These are phyloP conservation scores for Conopomorpha cramerella DNA, from an alignment of 1,140 invertebrate genomes.

Conservation along the genomic window DNA sequence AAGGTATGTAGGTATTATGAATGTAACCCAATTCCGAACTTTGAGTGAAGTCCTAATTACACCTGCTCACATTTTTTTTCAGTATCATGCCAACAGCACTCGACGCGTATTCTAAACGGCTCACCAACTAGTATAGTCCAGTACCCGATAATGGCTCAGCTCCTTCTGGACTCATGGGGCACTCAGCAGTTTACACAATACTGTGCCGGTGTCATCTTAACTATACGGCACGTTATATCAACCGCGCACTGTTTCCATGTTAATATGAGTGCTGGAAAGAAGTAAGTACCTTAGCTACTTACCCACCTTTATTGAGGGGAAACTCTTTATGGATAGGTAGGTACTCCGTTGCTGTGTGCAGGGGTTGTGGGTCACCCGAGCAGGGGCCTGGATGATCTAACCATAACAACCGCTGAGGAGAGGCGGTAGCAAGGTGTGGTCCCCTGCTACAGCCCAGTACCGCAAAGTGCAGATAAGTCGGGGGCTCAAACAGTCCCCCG, in stretches of 20 bases:
- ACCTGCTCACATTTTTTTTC: neutral
- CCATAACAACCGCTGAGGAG: too few relatives aligned
- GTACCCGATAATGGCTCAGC: slow-evolving; percentile 36
- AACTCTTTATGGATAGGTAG: neutral
- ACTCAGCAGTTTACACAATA: too few relatives aligned
- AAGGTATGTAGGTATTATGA: neutral
- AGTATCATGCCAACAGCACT: neutral
- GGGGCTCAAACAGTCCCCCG: neutral
- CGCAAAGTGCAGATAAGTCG: too few relatives aligned
- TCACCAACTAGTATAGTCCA: slow-evolving; percentile 26
- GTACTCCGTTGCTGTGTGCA: too few relatives aligned
- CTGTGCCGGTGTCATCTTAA: slow-evolving; percentile 43
- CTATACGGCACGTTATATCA: slow-evolving; percentile 33
- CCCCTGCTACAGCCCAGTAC: too few relatives aligned
- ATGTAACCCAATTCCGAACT: neutral
- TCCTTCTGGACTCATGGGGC: slow-evolving; percentile 35
- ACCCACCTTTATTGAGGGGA: neutral
- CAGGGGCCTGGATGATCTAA: too few relatives aligned
- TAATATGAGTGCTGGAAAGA: neutral
- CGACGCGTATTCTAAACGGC: slow-evolving; percentile 29
- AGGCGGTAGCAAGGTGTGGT: too few relatives aligned
- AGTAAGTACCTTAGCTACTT: neutral
- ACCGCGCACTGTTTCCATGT: slow-evolving; percentile 25
- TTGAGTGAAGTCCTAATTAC: too few relatives aligned
- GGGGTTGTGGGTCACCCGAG: too few relatives aligned